Conservation (phyloP, 2,113 vertebrate genomes). For the Meleagris gallopavo region DNA sequence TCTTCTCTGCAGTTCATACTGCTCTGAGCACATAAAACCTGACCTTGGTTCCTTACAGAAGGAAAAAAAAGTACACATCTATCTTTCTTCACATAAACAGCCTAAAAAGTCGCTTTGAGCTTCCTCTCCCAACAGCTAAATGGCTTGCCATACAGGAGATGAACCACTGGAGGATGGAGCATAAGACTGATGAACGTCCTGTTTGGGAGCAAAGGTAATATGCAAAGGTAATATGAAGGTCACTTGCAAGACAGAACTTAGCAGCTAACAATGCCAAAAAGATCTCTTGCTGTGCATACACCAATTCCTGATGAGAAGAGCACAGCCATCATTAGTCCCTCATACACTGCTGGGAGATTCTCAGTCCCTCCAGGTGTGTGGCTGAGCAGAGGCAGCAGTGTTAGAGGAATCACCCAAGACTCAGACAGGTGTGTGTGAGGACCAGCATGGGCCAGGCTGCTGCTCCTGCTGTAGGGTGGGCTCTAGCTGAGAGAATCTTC, state of each 20-base stretch:
- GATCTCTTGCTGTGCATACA: accelerated
- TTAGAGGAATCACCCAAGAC: neutral
- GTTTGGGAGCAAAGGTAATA: neutral
- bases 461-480: neutral
- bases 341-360: neutral
- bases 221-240: too few relatives aligned
- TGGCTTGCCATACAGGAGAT: neutral
- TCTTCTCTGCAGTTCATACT: neutral
- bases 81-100: neutral
- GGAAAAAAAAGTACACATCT: neutral
- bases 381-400: neutral
- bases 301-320: accelerated
- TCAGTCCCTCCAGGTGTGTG: neutral
- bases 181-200: neutral
- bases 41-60: neutral
- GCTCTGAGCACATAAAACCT: neutral
- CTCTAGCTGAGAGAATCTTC: neutral
- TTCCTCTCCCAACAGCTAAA: neutral
- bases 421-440: neutral
- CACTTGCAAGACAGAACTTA: neutral
- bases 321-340: accelerated
- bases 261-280: neutral
- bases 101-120: neutral
- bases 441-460: neutral
- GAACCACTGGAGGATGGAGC: neutral